Evolutionary conservation across 2,888 invertebrate genomes (phyloP), one percentile per base, ranked within the genome.

Genomic region (Artemia sp.): DNA sequence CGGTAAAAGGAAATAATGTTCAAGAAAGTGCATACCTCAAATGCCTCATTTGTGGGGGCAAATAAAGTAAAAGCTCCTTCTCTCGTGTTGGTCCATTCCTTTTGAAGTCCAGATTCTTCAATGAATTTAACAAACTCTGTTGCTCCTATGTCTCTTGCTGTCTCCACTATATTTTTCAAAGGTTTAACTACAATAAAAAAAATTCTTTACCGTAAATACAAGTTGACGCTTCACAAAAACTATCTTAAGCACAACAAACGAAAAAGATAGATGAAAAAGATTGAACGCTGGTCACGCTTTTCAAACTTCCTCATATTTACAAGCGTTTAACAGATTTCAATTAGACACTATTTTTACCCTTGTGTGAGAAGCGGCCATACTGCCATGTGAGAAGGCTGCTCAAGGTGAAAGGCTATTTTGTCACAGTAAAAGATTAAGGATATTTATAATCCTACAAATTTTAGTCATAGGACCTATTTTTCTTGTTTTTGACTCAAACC

Each of bases 31-130:
- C 75, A 74, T 75, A 80, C 80, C 72, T 80, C 76, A 72, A 81
- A 80, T 9, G 81, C 81, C 68, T 77, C 75, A 72, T 82, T 80
- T 51, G 78, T 75, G 1, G 82, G 82, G 1, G 78, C 80, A 73
- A 82, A 81, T 19, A 81, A 76, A 0, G 81, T 82, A 74, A 76
- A 80, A 0, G 81, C 79, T 6, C 77, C 77, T 19, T 76, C 75
- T 51, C 75, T 74, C 24, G 74, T 73, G 38, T 38, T 38, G 38
- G 38, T 38, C 19, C 81, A 75, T 52, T 78, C 76, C 12, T 75
- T 74, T 7, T 77, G 77, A 50, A 81, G 73, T 3, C 80, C 80
- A 8, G 80, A 77, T 67, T 78, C 78, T 66, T 78, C 77, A 38
- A 80, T 74, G 69, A 78, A 77, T 51, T 77, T 74, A 11, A 78